phyloP scores from a whole-genome alignment of 2,113 vertebrate genomes.

The Ptyas mucosa region DNA sequence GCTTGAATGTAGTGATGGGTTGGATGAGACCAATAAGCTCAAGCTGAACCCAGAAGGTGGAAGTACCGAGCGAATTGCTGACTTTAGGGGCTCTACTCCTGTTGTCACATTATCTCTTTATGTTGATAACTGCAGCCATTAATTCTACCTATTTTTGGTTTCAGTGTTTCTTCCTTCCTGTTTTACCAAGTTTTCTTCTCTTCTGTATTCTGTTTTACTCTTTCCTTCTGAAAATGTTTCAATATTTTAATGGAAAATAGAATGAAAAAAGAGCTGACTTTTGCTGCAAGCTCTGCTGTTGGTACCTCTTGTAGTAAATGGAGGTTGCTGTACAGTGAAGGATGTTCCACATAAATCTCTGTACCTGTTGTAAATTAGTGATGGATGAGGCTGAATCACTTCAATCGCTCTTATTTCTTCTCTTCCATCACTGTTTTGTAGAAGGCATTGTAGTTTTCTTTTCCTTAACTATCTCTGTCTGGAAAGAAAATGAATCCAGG shows the following conservation, averaged over 20 bases:
- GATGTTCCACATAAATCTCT: background rate
- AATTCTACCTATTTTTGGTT: background rate
- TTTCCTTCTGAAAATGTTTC: background rate
- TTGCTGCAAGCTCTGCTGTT: background rate
- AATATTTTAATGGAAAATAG: background rate
- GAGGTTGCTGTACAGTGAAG: background rate
- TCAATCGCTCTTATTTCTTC: conserved; percentile 10
- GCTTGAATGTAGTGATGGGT: background rate
- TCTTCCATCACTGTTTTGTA: background rate
- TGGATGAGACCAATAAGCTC: background rate
- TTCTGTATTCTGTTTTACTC: background rate
- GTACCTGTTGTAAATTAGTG: background rate
- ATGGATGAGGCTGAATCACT: conserved; percentile 8
- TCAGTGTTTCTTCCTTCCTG: background rate
- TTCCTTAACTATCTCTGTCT: conserved; percentile 2
- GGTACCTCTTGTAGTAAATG: background rate
- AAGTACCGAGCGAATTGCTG: background rate
- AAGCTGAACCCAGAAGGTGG: background rate
- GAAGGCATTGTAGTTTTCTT: conserved; percentile 2
- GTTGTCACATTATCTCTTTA: background rate
- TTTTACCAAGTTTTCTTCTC: background rate
- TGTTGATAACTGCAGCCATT: background rate
- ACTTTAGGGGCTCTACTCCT: background rate
- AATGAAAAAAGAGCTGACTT: background rate
- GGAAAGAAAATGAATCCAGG: conserved; percentile 15